phyloP scores from a whole-genome alignment of 2,797 vertebrate species.

The Centropyge bicolor region DNA sequence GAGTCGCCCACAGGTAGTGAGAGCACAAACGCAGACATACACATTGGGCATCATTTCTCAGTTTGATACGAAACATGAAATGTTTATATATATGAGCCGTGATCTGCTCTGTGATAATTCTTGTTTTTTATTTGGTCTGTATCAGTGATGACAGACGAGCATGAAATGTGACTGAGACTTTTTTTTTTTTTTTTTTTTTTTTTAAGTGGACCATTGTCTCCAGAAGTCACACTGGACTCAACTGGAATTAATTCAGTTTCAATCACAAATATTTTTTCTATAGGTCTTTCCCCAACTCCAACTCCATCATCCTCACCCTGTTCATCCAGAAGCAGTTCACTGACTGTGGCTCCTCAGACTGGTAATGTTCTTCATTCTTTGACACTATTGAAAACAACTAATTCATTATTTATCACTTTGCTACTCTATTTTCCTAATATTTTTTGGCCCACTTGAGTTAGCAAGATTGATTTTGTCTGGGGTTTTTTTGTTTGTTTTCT shows the following conservation, averaged over 20 bases:
- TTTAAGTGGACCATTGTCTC: no score
- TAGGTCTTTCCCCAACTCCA: slow-evolving; percentile 85
- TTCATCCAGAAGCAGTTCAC: slow-evolving; percentile 86
- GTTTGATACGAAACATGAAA: no score
- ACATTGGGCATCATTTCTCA: no score
- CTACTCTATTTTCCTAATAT: background rate
- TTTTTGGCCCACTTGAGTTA: background rate
- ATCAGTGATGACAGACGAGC: no score
- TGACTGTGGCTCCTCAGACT: slow-evolving; percentile 81
- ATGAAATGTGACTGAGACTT: no score
- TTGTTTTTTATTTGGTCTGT: no score
- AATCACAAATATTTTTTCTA: background rate
- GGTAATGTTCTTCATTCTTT: slow-evolving; percentile 74
- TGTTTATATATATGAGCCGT: no score
- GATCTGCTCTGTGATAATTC: no score
- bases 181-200: no score
- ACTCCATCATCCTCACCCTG: slow-evolving; percentile 87
- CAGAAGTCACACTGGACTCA: background rate
- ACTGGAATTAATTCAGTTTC: background rate
- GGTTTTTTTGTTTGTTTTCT: slow-evolving; percentile 31
- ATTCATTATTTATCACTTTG: background rate
- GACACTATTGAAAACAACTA: background rate
- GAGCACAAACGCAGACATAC: background rate
- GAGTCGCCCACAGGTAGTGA: slow-evolving; percentile 90
- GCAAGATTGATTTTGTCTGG: background rate